phyloP scores from a whole-genome alignment of 2,113 vertebrate genomes.

The Amblyopsis rosae region DNA sequence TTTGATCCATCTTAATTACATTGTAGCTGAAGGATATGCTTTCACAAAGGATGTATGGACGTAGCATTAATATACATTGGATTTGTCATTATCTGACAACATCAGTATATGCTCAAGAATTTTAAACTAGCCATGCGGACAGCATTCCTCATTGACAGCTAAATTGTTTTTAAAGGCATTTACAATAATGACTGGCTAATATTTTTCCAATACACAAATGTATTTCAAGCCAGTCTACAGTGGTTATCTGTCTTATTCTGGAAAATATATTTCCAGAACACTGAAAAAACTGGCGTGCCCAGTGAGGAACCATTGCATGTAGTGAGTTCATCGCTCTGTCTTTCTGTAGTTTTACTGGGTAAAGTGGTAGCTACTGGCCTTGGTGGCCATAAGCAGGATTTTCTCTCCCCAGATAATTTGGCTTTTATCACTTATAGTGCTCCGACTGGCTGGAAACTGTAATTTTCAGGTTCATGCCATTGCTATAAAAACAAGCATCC shows the following conservation, averaged over 20 bases:
- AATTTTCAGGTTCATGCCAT: too few relatives aligned
- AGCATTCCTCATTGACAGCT: conserved; percentile 33
- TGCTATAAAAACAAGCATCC: not conserved
- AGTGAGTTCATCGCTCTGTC: conserved; percentile 4
- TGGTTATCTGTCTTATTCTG: conserved; percentile 24
- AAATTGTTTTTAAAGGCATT: conserved; percentile 40
- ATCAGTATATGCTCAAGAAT: conserved; percentile 22
- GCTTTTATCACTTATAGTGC: conserved; percentile 47
- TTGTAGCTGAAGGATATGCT: conserved; percentile 17
- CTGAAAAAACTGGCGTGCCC: conserved; percentile 41
- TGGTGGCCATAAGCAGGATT: conserved; percentile 70
- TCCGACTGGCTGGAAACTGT: conserved; percentile 10
- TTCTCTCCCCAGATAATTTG: conserved; percentile 54
- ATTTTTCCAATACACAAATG: conserved; percentile 48
- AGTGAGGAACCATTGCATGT: conserved; percentile 39
- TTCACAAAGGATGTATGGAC: conserved; percentile 10
- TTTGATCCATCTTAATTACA: conserved; percentile 4
- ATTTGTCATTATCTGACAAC: conserved; percentile 26
- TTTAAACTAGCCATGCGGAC: conserved; percentile 30
- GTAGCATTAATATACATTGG: conserved; percentile 11
- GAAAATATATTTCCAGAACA: conserved; percentile 47
- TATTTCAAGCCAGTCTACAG: conserved; percentile 35
- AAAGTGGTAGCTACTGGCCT: conserved; percentile 53
- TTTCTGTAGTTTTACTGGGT: conserved; percentile 61
- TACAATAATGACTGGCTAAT: conserved; percentile 46